These are phyloP conservation scores for Galerucella calmariensis DNA, from an alignment of 2,888 invertebrate species.

Conservation along the genomic window DNA sequence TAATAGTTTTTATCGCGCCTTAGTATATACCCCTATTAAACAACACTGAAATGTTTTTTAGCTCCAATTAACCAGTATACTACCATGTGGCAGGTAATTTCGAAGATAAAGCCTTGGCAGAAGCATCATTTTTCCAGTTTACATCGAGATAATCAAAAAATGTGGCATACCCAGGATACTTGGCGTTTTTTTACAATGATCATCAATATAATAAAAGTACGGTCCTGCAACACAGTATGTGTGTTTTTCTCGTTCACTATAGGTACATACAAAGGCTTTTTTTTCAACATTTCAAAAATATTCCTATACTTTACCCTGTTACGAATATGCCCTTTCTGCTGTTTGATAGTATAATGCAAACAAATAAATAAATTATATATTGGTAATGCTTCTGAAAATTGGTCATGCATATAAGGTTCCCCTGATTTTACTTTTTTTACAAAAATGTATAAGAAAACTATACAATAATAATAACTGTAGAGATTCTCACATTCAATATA, in stretches of 20 bases:
- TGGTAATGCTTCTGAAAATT: neutral
- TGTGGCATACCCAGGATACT: neutral
- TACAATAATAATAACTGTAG: slow-evolving; percentile 54
- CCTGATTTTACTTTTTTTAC: slow-evolving; percentile 47
- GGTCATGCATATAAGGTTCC: slow-evolving; percentile 37
- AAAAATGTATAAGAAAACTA: slow-evolving; percentile 56
- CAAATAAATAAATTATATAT: slow-evolving; percentile 1
- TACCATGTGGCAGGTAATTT: too few relatives aligned
- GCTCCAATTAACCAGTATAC: too few relatives aligned
- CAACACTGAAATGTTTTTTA: too few relatives aligned
- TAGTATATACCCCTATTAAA: too few relatives aligned
- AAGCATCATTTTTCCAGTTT: neutral
- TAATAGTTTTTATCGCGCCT: too few relatives aligned
- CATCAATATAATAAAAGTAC: neutral
- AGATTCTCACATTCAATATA: slow-evolving; percentile 54
- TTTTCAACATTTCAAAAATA: too few relatives aligned
- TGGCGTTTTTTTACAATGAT: neutral
- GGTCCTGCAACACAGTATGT: neutral
- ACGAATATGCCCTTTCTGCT: slow-evolving; percentile 15
- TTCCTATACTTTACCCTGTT: neutral
- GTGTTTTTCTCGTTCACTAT: too few relatives aligned
- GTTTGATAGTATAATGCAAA: slow-evolving; percentile 2
- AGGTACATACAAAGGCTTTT: too few relatives aligned
- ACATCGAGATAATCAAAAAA: neutral
- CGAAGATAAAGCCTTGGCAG: too few relatives aligned